These are phyloP conservation scores for Notiomystis cincta DNA, from an alignment of 2,113 vertebrate species.

Conservation along the genomic window DNA sequence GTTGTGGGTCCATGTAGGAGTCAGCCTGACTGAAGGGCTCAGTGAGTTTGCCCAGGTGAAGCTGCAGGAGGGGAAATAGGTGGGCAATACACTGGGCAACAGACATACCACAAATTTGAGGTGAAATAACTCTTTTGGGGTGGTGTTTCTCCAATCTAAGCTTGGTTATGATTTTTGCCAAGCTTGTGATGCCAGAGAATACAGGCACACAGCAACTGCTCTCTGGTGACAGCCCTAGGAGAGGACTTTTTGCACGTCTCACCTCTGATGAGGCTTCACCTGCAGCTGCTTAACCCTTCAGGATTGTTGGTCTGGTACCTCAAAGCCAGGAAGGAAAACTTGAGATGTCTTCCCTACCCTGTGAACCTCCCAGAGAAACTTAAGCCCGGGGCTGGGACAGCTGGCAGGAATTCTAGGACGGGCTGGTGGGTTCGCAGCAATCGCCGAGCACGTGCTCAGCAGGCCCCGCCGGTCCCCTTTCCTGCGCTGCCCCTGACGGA, in stretches of 20 bases:
- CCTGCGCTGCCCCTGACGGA: background rate
- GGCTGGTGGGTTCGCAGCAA: background rate
- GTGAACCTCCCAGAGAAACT: background rate
- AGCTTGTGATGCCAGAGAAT: background rate
- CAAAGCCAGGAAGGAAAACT: background rate
- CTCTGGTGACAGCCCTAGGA: background rate
- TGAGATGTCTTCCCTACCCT: background rate
- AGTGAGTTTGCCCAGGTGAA: background rate
- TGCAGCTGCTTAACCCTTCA: background rate
- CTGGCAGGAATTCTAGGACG: background rate
- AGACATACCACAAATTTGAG: background rate
- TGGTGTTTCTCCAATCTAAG: background rate
- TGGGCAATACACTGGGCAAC: background rate
- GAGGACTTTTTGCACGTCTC: background rate
- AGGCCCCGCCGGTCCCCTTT: accelerated
- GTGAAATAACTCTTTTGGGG: background rate
- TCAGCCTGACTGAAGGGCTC: background rate
- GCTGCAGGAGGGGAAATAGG: background rate
- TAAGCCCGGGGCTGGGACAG: accelerated
- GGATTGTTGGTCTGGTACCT: background rate
- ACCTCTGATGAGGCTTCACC: background rate
- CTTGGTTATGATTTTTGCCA: background rate
- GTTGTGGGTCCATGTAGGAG: background rate
- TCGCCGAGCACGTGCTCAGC: accelerated
- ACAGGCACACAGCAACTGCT: background rate